Percentiles rank a stretch among this genome's conserved stretches.
phyloP scores from a whole-genome alignment of 2,888 invertebrate species.

The Saturnia pavonia region DNA sequence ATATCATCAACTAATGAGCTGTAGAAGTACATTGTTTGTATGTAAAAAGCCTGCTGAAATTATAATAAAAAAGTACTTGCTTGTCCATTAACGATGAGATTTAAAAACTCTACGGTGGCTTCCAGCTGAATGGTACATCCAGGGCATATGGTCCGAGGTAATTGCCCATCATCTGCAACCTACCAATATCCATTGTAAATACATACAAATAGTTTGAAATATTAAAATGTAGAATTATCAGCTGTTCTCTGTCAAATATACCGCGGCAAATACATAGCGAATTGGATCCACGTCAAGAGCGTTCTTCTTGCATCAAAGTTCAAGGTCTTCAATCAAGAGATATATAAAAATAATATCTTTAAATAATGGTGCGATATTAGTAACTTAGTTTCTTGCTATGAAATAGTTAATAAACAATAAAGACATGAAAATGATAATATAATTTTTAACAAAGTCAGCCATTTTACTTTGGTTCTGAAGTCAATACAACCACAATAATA shows the following conservation, averaged over 20 bases:
- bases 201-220: not conserved
- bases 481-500: slow-evolving; percentile 73
- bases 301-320: not conserved
- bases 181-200: slow-evolving; percentile 46
- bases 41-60: not conserved
- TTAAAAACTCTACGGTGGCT: slow-evolving; percentile 88
- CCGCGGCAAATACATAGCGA: slow-evolving; percentile 18
- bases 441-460: slow-evolving; percentile 50
- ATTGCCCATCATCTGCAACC: slow-evolving; percentile 86
- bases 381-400: not conserved
- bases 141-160: slow-evolving; percentile 88
- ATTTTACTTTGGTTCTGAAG: slow-evolving; percentile 61
- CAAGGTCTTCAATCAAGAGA: not conserved
- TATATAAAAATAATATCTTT: slow-evolving; percentile 1
- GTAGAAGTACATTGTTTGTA: too few species aligned
- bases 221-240: slow-evolving; percentile 22
- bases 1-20: too few species aligned
- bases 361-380: not conserved
- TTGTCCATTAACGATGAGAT: slow-evolving; percentile 87
- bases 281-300: not conserved
- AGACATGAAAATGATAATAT: slow-evolving; percentile 55
- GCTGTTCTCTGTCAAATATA: slow-evolving; percentile 28
- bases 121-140: slow-evolving; percentile 89
- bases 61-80: slow-evolving; percentile 38
- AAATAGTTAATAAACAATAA: slow-evolving; percentile 26